Base-by-base conservation (phyloP, 2,888 invertebrate species). In the Deilephila porcellus region DNA sequence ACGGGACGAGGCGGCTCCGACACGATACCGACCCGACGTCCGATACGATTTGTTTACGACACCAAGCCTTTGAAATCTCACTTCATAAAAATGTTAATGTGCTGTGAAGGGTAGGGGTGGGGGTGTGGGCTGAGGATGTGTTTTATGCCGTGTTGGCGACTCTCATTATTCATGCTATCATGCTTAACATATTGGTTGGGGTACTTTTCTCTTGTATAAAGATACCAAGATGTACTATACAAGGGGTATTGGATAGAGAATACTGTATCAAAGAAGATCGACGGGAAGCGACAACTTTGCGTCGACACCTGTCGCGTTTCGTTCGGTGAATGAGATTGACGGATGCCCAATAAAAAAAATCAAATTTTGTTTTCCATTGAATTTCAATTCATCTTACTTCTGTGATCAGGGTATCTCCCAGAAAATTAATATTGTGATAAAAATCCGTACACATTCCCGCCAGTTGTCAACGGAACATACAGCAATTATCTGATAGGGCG, bases 401-500 rank as follows among this genome's bases (percentile, higher is more conserved):
- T 3, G 11, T 45, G 14, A 14, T 14, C 56, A 6, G 5, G 56
- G n/a, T n/a, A 1, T 56, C n/a, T n/a, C 5, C 6, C 3, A 6
- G 4, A n/a, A 56, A 19, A 53, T 53, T 53, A 53, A 17, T 19
- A 19, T 19, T 56, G 14, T 56, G 56, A n/a, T n/a, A 56, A 56
- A 56, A 17, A 56, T n/a, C 5, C 32, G 56, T 56, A 56, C 56
- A 56, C 7, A 29, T 29, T 7, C 20, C 45, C 52, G 52, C 45
- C 52, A 67, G 25, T 45, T 67, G 14, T 52, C 67, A 45, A 7
- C 25, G 17, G 25, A 67, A 25, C 67, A 73, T 59, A 73, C 59
- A 67, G 37, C 59, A 64, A 73, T 73, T 67, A 73, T 73, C 67
- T 73, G 67, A 73, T 71, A 71, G 63, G 53, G 71, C 64, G 25